These are phyloP conservation scores for Drosophila kurseongensis DNA, from an alignment of 1,140 invertebrate genomes.

Conservation along the genomic window DNA sequence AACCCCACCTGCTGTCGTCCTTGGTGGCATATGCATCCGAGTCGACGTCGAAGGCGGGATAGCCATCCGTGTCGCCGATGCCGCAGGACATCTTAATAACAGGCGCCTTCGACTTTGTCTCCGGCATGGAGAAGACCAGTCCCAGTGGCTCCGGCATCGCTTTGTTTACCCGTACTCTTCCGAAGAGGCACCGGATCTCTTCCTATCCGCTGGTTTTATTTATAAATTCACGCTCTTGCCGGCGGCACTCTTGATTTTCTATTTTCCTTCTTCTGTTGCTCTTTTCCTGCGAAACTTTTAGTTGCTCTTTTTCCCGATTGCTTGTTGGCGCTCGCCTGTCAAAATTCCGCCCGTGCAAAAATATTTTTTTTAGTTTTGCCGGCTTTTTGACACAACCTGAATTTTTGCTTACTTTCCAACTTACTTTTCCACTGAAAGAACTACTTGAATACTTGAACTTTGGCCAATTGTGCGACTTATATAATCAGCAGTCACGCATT, in stretches of 20 bases:
- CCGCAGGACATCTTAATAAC: constrained; percentile 81
- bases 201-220: constrained; percentile 62
- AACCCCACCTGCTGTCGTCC: constrained; percentile 89
- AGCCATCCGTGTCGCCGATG: constrained; percentile 82
- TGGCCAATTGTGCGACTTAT: constrained; percentile 45
- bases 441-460: constrained; percentile 5
- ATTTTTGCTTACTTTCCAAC: constrained; percentile 5
- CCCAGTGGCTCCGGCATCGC: constrained; percentile 66
- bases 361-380: constrained; percentile 61
- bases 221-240: constrained; percentile 55
- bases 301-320: constrained; percentile 36
- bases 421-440: background rate
- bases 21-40: constrained; percentile 73
- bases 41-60: constrained; percentile 79
- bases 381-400: constrained; percentile 52
- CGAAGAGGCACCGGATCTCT: constrained; percentile 36
- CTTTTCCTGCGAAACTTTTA: constrained; percentile 40
- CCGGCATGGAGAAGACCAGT: constrained; percentile 60
- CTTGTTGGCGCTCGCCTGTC: constrained; percentile 57
- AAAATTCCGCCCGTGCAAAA: constrained; percentile 64
- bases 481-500: constrained; percentile 56
- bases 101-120: constrained; percentile 72
- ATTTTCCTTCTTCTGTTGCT: constrained; percentile 14
- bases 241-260: constrained; percentile 23
- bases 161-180: constrained; percentile 25